These are phyloP conservation scores for Ivindomyrus marchei DNA, from an alignment of 2,113 vertebrate genomes.

Conservation along the genomic window DNA sequence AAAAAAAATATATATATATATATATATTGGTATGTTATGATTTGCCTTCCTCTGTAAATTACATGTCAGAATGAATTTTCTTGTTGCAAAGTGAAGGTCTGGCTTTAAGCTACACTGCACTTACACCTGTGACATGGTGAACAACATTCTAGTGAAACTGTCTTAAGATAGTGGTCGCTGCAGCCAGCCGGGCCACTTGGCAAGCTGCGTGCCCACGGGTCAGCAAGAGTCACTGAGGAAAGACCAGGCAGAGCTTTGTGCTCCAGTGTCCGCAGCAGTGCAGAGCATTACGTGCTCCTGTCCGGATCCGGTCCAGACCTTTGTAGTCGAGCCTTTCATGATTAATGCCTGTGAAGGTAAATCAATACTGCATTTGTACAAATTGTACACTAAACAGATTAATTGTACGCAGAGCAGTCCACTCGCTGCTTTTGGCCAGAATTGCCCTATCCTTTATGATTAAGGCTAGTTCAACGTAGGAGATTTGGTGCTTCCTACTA, in stretches of 20 bases:
- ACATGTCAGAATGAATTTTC: neutral
- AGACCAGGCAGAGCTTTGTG: neutral
- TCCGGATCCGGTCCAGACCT: slow-evolving; percentile 4
- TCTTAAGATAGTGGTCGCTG: neutral
- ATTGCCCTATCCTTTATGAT: slow-evolving; percentile 37
- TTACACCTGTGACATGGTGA: neutral
- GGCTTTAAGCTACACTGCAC: neutral
- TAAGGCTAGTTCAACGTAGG: slow-evolving; percentile 25
- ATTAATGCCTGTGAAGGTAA: slow-evolving; percentile 48
- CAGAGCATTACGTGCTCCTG: neutral
- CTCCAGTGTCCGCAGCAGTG: neutral
- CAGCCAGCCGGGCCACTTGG: no score
- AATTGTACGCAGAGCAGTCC: slow-evolving; percentile 33
- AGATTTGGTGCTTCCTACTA: slow-evolving; percentile 20
- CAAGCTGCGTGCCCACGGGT: neutral
- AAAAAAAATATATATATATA: no score
- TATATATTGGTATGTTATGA: neutral
- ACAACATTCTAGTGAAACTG: neutral
- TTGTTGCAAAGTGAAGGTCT: neutral
- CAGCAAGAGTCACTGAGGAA: neutral
- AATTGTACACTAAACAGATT: slow-evolving; percentile 49
- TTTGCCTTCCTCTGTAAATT: neutral
- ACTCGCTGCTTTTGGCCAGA: slow-evolving; percentile 22
- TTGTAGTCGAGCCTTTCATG: slow-evolving; percentile 32
- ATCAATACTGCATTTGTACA: slow-evolving; percentile 59